Base-by-base conservation (phyloP, 2,888 invertebrate genomes). In the Drosophila multiciliata region DNA sequence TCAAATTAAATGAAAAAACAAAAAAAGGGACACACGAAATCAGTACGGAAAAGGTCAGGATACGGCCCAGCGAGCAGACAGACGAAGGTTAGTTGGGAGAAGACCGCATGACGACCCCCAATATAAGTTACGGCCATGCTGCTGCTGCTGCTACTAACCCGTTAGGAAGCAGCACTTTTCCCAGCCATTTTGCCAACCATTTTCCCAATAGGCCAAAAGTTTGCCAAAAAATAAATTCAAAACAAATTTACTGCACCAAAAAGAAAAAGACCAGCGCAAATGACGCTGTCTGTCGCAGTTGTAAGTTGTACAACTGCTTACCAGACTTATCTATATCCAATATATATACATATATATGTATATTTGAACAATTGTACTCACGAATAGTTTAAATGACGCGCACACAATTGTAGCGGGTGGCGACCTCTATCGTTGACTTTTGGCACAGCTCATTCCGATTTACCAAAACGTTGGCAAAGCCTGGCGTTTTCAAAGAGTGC, bases 131-230 rank as follows among this genome's bases (percentile, higher is more conserved):
- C 48, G 35, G 52, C 38, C 59, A 42, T 17, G 35, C 17, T 52
- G 52, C 9, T 36, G 35, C 15, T 54, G 36, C 1, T 17, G 26
- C n/a, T 26, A 36, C 15, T 53, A 74, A 74, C 64, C 54, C 72
- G 58, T 62, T 78, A 66, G 73, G 71, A 36, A 42, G 38, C 45
- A 62, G 45, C 9, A 36, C 48, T 62, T 53, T 50, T 23, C 45
- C 23, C 45, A n/a, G 29, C n/a, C 32, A n/a, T 55, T 59, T 35
- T 40, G 55, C 20, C 52, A 15, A 9, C 33, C 61, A 58, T 62
- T 74, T 78, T 78, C 78, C 78, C 78, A 78, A 79, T 78, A 78
- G 79, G 66, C 78, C 70, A 78, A 79, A 81, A 79, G 66, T 79
- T 79, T 81, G 64, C 62, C 64, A 76, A 60, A 66, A 69, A 72